Evolutionary conservation across 2,797 vertebrate species (phyloP), one percentile per base, ranked within the genome.

Genomic region (Dipus sagitta): DNA sequence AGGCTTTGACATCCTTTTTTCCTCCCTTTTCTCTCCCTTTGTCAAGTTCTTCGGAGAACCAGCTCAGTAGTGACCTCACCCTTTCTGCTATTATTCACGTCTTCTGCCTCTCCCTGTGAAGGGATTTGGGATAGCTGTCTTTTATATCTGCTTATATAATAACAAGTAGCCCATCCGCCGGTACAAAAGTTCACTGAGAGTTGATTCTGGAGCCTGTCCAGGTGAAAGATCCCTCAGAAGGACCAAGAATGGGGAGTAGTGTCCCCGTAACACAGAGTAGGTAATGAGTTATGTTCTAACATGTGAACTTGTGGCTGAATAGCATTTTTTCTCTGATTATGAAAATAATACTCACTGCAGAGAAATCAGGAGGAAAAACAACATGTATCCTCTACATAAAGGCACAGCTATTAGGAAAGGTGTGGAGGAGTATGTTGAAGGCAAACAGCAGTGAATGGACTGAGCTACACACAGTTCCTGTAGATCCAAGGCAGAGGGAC

Each of bases 361-460:
- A 85, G 71, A 70, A 34, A 52, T 93, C 58, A 75, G 72, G 84
- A 68, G 74, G 17, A 62, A 79, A 91, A 65, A 84, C 54, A 32
- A 1, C 30, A 26, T 62, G n/a, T 60, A 80, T 77, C 24, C 80
- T 89, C 68, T 38, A 24, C 68, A 28, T 17, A 60, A 86, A 77
- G 88, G 52, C 62, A 80, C 92, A 86, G 62, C 77, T 83, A 13
- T 84, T 80, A 79, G 83, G 23, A 80, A 64, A 71, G 81, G 76
- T 60, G 38, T 64, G 64, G 88, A 79, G 81, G 90, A 89, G 90
- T 94, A 2, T 84, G 82, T 92, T 96, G 86, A 92, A 79, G 70
- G 91, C 70, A 94, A 95, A 93, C 84, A 93, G 77, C 85, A 68
- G 84, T 81, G 78, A 96, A 38, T 52, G 89, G 81, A 62, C 80